Percentiles rank a stretch among this genome's conserved stretches.
phyloP scores from a whole-genome alignment of 2,797 vertebrate genomes.

The Eutrigla gurnardus region DNA sequence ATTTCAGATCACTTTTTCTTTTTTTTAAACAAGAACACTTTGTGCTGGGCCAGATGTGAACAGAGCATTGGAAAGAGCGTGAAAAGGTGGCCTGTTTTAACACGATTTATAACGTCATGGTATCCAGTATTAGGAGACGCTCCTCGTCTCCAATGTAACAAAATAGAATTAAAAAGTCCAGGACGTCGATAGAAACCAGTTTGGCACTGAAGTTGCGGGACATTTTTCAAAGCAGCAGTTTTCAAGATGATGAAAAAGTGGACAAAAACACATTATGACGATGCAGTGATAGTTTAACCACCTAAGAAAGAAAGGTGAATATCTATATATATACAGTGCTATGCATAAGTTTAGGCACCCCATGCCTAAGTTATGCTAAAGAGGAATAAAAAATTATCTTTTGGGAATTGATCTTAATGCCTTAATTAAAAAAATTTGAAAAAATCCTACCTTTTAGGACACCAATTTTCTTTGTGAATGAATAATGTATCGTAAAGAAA shows the following conservation, averaged over 20 bases:
- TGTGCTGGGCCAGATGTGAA: conserved; percentile 64
- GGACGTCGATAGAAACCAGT: conserved; percentile 71
- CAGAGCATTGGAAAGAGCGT: conserved; percentile 42
- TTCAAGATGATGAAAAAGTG: conserved; percentile 66
- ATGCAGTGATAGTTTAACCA: conserved; percentile 67
- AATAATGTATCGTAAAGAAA: no score
- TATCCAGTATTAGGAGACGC: conserved; percentile 39
- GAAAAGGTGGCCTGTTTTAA: conserved; percentile 69
- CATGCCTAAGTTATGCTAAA: no score
- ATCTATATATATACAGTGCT: conserved; percentile 44
- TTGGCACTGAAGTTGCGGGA: conserved; percentile 80
- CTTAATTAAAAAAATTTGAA: no score
- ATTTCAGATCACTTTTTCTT: conserved; percentile 46
- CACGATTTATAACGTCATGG: conserved; percentile 55
- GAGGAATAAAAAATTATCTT: no score
- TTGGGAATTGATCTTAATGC: no score
- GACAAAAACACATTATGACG: conserved; percentile 68
- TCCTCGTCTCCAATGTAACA: conserved; percentile 64
- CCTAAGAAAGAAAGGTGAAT: conserved; percentile 67
- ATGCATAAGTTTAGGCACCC: no score
- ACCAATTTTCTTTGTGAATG: no score
- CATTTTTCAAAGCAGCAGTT: conserved; percentile 73
- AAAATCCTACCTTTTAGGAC: no score
- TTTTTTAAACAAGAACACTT: conserved; percentile 54
- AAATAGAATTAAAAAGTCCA: conserved; percentile 76